Percentiles rank a stretch among this genome's conserved stretches.
phyloP scores from a whole-genome alignment of 2,113 vertebrate genomes.

The Campylomormyrus tamandua region DNA sequence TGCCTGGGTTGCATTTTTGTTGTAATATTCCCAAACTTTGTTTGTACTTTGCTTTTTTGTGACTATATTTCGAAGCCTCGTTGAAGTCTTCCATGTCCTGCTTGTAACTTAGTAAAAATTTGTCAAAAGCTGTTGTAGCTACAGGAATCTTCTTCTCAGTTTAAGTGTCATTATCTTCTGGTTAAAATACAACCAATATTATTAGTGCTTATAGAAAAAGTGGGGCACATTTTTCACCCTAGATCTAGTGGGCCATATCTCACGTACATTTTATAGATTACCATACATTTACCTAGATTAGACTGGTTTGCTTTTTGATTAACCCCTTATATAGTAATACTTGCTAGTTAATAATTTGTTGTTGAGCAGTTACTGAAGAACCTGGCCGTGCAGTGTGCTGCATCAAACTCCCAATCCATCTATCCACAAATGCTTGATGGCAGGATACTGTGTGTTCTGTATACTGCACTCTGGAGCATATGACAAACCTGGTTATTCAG shows the following conservation, averaged over 20 bases:
- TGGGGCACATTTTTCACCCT: background rate
- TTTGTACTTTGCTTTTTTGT: background rate
- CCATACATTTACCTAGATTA: conserved; percentile 6
- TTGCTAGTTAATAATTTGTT: background rate
- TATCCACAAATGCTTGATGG: conserved; percentile 5
- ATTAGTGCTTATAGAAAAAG: background rate
- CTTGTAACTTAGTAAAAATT: conserved; percentile 6
- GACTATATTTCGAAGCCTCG: conserved; percentile 15
- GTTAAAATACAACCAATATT: conserved; percentile 16
- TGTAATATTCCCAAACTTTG: conserved; percentile 2
- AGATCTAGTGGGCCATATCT: background rate
- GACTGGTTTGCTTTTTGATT: background rate
- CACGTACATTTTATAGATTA: background rate
- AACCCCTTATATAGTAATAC: background rate
- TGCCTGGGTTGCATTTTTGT: background rate
- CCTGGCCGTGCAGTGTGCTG: background rate
- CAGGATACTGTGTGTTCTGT: background rate
- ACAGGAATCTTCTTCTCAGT: conserved; percentile 5
- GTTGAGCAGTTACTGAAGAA: background rate
- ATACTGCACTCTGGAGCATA: conserved; percentile 11
- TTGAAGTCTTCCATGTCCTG: conserved; percentile 26
- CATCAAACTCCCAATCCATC: background rate
- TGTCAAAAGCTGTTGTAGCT: background rate
- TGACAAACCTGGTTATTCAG: conserved; percentile 5
- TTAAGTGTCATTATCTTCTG: conserved; percentile 15